Conservation (phyloP, 1,140 invertebrate species). For the Stegodyphus dumicola region DNA sequence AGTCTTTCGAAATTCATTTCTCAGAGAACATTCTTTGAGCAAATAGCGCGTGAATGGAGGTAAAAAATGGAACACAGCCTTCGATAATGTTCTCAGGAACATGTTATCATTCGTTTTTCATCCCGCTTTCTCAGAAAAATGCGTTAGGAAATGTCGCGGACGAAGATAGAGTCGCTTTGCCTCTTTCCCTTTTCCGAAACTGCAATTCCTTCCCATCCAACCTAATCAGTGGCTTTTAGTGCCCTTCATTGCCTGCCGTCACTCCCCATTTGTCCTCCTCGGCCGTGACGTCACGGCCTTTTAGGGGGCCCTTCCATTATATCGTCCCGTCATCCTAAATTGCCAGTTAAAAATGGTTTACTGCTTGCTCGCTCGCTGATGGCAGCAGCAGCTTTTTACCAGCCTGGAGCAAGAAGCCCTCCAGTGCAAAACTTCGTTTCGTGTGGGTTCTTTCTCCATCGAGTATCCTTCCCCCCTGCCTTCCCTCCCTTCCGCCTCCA, state of each 20-base stretch:
- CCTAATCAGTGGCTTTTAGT: constrained; percentile 60
- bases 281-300: constrained; percentile 48
- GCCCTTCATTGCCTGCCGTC: constrained; percentile 49
- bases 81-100: background rate
- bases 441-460: background rate
- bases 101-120: background rate
- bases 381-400: constrained; percentile 23
- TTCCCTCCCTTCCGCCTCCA: background rate
- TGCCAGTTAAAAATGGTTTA: constrained; percentile 61
- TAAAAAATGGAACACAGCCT: background rate
- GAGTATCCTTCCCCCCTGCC: background rate
- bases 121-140: background rate
- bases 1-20: too few species aligned
- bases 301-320: constrained; percentile 56
- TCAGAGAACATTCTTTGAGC: too few species aligned
- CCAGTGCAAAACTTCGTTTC: constrained; percentile 15
- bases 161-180: background rate
- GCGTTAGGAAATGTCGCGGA: background rate
- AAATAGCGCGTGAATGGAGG: too few species aligned
- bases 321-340: constrained; percentile 56
- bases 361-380: background rate
- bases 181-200: background rate
- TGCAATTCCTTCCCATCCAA: constrained; percentile 29
- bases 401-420: background rate
- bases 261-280: constrained; percentile 45